A percentile compares a stretch with the other conserved stretches of the same genome.
These are phyloP conservation scores for Albula goreensis DNA, from an alignment of 2,113 vertebrate species.

Conservation along the genomic window DNA sequence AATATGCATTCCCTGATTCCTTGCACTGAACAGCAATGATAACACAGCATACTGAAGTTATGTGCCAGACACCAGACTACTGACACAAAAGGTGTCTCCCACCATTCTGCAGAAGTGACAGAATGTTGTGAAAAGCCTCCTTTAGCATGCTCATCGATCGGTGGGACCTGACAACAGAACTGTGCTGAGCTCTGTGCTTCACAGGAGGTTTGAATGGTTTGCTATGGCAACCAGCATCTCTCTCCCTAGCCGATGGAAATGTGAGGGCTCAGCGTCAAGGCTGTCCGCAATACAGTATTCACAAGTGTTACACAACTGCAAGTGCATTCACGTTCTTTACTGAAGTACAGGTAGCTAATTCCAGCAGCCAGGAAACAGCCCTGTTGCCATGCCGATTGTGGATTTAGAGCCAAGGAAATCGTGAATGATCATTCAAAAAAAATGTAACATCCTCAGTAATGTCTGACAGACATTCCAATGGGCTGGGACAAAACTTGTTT, in stretches of 20 bases:
- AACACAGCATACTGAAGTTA: not conserved
- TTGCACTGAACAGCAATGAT: not conserved
- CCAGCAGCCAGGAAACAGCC: conserved; percentile 3
- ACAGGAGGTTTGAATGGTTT: conserved; percentile 37
- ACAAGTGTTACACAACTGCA: conserved; percentile 47
- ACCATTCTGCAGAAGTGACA: not conserved
- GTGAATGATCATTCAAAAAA: no score
- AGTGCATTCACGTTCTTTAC: conserved; percentile 29
- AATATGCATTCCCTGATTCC: no score
- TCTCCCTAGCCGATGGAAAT: conserved; percentile 28
- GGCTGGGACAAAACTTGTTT: no score
- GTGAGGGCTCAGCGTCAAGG: conserved; percentile 36
- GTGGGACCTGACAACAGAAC: conserved; percentile 23
- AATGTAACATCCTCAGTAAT: no score
- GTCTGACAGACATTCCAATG: no score
- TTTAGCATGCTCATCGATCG: conserved; percentile 5
- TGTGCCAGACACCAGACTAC: not conserved
- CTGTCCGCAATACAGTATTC: conserved; percentile 34
- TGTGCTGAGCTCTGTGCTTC: conserved; percentile 19
- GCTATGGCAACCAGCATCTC: conserved; percentile 52
- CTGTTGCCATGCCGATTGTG: conserved; percentile 44
- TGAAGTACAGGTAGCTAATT: conserved; percentile 36
- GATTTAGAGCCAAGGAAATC: no score
- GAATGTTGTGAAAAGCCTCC: not conserved
- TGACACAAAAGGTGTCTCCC: not conserved